Evolutionary conservation across 2,113 vertebrate genomes (phyloP), one percentile per base, ranked within the genome.

Genomic region (Pyrgilauda ruficollis): DNA sequence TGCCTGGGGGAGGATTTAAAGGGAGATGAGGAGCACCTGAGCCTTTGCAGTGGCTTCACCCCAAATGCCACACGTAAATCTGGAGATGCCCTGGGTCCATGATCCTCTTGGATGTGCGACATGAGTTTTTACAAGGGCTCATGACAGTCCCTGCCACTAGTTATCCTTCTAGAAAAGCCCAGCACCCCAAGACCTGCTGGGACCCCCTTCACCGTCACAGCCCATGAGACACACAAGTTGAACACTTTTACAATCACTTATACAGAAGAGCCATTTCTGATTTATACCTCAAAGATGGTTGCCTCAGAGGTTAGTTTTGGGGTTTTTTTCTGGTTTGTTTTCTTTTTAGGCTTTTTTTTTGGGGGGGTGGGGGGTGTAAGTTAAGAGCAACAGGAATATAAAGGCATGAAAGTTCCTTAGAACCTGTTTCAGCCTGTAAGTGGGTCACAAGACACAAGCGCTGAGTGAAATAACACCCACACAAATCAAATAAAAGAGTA

Each of bases 381-480:
- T 87, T 53, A 69, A 75, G 49, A 92, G 31, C 44, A 94, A 70
- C 15, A 44, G 43, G 52, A 77, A 58, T 78, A 84, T 52, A 70
- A 84, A 94, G 56, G 77, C 68, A 72, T 66, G 79, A 81, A 93
- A 89, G 90, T 93, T 95, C 85, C 81, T 20, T 1, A 4, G 52
- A 94, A 73, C 93, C 64, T 96, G 94, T 96, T 93, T 55, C 76
- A 90, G 56, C 87, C 91, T 83, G 87, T 89, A 97, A 97, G 87
- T 93, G 92, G 95, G 94, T 97, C 94, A 95, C 76, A 95, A 83
- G 89, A 56, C 79, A 53, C 85, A 79, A 93, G 61, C 1, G 0
- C 85, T 95, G 94, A 95, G 83, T 72, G 69, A 94, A 96, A 87
- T 95, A 73, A 89, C 96, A 89, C 96, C 92, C 84, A 95, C 93